Evolutionary conservation across 1,140 invertebrate species (phyloP).

Genomic region (Glossosoma conforme): DNA sequence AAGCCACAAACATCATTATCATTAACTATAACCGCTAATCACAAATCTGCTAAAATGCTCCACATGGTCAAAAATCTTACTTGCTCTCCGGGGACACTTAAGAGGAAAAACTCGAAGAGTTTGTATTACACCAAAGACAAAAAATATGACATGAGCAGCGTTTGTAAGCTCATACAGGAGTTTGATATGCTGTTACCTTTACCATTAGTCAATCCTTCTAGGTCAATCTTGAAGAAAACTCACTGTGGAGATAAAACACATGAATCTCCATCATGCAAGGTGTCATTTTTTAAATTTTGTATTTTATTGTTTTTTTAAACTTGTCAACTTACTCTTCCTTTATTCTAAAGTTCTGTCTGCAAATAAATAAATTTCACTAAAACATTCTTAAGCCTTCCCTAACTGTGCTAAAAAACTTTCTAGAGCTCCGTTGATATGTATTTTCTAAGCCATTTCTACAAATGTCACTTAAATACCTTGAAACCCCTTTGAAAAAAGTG

Average conservation of each 20-base stretch:
- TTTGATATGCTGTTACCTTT: constrained; percentile 54
- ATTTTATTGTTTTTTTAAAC: too few species aligned
- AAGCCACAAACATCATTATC: constrained; percentile 40
- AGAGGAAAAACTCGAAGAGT: constrained; percentile 8
- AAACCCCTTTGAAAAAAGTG: too few species aligned
- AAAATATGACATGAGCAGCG: constrained; percentile 16
- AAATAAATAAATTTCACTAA: too few species aligned
- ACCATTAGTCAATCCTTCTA: constrained; percentile 59
- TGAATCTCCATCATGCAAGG: constrained; percentile 56
- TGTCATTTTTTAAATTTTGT: too few species aligned
- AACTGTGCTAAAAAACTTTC: too few species aligned
- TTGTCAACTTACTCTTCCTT: too few species aligned
- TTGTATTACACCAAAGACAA: constrained; percentile 2
- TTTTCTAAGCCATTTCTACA: too few species aligned
- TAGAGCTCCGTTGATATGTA: too few species aligned
- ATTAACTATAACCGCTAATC: constrained; percentile 35
- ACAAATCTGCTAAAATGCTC: constrained; percentile 48
- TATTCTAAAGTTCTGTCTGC: too few species aligned
- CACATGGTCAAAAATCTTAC: constrained; percentile 29
- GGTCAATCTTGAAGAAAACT: constrained; percentile 64
- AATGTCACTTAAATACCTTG: too few species aligned
- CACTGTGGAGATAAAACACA: constrained; percentile 49
- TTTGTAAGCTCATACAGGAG: constrained; percentile 47
- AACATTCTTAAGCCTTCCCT: too few species aligned
- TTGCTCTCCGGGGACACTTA: constrained; percentile 5